Base-by-base conservation (phyloP, 2,797 vertebrate genomes). In the Ptychobarbus kaznakovi region DNA sequence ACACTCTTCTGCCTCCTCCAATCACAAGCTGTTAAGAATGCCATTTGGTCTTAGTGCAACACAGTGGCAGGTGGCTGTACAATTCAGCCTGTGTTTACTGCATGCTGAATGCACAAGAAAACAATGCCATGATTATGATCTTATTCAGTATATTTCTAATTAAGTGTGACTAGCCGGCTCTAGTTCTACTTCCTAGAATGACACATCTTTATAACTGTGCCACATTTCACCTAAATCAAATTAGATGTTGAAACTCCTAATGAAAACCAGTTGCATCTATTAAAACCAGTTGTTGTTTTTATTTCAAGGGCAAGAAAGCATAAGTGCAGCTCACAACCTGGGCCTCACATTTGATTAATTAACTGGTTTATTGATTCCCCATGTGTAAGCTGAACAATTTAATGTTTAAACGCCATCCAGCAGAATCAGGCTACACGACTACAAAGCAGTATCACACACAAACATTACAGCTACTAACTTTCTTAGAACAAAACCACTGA, bases 61-160 rank as follows among this genome's bases (percentile, higher is more conserved):
- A 88, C 86, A 86, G 90, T 87, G 86, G 90, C 90, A 90, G 90
- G 90, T 90, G 90, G 90, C 87, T 49, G 80, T 85, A 90, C 87
- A 90, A 89, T 90, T 82, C 86, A 87, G 84, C 83, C 86, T 86
- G 90, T 87, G 87, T 90, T 83, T 86, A 88, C 86, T 81, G 86
- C 80, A 75, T 85, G 74, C 69, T 89, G 87, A 88, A 89, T 85
- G 77, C 76, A 85, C 86, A 68, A 63, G 56, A 75, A 86, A 85
- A 89, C 88, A 90, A 89, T 85, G 82, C 56, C 46, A 81, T 51
- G 68, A 88, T 87, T 89, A 87, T 88, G 83, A 89, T 86, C 83
- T 82, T 84, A 86, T 87, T 87, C 28, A 74, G 35, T 75, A 80
- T 83, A 86, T 74, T 80, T 88, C 63, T 69, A 87, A 88, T 88